Evolutionary conservation across 2,888 invertebrate species (phyloP).

Genomic region (Uloborus plumipes): DNA sequence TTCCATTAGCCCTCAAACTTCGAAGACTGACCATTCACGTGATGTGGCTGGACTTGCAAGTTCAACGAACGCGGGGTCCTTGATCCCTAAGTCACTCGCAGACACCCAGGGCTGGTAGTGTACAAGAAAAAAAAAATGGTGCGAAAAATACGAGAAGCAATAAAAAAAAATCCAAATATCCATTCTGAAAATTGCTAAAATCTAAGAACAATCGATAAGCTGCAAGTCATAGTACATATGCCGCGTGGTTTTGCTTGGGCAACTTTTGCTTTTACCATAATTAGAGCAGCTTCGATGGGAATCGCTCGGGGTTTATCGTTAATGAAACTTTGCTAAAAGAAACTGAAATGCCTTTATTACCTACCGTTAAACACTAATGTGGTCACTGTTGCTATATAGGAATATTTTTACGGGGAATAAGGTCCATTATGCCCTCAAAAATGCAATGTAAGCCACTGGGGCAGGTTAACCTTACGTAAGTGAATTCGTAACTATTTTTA

Average conservation of each 20-base stretch:
- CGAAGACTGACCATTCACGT: slow-evolving; percentile 19
- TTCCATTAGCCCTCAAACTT: slow-evolving; percentile 44
- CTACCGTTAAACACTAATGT: too few species aligned
- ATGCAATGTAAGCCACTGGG: too few species aligned
- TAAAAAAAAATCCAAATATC: slow-evolving; percentile 16
- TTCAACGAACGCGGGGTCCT: slow-evolving; percentile 56
- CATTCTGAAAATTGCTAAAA: slow-evolving; percentile 42
- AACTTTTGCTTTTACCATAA: slow-evolving; percentile 31
- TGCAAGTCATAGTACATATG: too few species aligned
- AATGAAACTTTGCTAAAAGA: too few species aligned
- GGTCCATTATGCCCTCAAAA: too few species aligned
- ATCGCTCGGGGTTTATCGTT: too few species aligned
- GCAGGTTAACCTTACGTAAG: too few species aligned
- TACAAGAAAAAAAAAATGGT: slow-evolving; percentile 21
- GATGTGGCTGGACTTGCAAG: slow-evolving; percentile 11
- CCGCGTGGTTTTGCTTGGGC: slow-evolving; percentile 3
- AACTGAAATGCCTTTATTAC: too few species aligned
- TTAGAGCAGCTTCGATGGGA: neutral
- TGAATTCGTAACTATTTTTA: too few species aligned
- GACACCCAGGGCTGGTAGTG: slow-evolving; percentile 16
- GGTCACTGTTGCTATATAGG: too few species aligned
- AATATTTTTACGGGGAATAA: too few species aligned
- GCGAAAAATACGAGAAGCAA: slow-evolving; percentile 9
- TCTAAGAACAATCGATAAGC: slow-evolving; percentile 17
- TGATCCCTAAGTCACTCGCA: slow-evolving; percentile 46